Evolutionary conservation across 2,888 invertebrate genomes (phyloP), one percentile per base, ranked within the genome.

Genomic region (Eremobia ochroleuca): DNA sequence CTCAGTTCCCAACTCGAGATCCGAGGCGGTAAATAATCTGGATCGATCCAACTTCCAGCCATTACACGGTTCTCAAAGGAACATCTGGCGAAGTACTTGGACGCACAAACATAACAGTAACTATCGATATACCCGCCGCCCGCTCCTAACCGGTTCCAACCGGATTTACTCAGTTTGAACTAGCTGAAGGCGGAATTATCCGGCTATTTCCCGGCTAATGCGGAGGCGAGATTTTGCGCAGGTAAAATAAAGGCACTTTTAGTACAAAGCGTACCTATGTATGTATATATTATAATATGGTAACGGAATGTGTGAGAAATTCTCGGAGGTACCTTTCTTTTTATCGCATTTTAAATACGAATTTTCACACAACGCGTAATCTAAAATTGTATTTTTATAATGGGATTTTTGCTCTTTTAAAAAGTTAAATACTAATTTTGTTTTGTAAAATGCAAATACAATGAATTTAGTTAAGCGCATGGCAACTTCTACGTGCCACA

Each of bases 11-110:
- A 75, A 85, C 74, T 85, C 43, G 34, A 71, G 69, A 75, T 70
- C 62, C 62, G 55, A 87, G 34, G 68, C 13, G 21, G 69, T 85
- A 81, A 87, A 87, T 85, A 81, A 87, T 74, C 72, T 65, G 61
- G 72, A 73, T 87, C 85, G 78, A 81, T 78, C 37, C 71, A 73
- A 87, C 55, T 80, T 85, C n/a, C 69, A 65, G 65, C 85, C 78
- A 72, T 87, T 76, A 78, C 75, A 65, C 65, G 72, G 81, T 66
- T 78, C 75, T 87, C 75, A 73, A 81, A 81, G 74, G 73, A 78
- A 85, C 85, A 87, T 85, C 87, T 87, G 87, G 85, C 67, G 37
- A 62, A 81, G 73, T 85, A 74, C 75, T 80, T 67, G 87, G 62
- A 75, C 75, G 66, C 62, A 74, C 73, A 74, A 87, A 87, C 87